phyloP scores from a whole-genome alignment of 2,888 invertebrate species.

The Bembecia ichneumoniformis region DNA sequence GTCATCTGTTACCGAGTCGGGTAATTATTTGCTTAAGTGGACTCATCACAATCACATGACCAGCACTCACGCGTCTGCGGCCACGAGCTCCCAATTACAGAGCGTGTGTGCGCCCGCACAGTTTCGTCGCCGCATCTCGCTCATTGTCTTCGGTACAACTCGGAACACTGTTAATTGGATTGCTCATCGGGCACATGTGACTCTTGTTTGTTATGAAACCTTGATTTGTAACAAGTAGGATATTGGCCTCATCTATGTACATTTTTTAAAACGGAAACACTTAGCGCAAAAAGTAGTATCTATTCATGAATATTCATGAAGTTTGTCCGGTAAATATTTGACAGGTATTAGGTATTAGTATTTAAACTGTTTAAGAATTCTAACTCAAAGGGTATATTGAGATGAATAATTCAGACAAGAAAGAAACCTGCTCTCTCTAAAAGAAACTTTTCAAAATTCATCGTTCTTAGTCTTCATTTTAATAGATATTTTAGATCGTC shows the following conservation, averaged over 20 bases:
- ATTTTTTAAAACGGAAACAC: no score
- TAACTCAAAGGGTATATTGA: no score
- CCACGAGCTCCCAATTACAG: constrained; percentile 42
- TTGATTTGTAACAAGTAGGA: constrained; percentile 39
- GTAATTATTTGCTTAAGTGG: constrained; percentile 68
- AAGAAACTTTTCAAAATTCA: no score
- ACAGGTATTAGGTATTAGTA: no score
- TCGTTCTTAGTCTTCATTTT: no score
- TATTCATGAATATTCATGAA: no score
- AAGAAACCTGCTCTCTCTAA: no score
- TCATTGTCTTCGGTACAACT: constrained; percentile 23
- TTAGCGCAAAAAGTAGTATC: no score
- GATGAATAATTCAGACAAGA: no score
- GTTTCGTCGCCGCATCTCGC: constrained; percentile 22
- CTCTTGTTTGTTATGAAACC: constrained; percentile 25
- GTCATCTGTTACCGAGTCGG: constrained; percentile 13
- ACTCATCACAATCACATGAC: constrained; percentile 66
- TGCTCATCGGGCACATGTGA: constrained; percentile 28
- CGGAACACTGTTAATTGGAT: constrained; percentile 35
- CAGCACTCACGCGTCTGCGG: constrained; percentile 46
- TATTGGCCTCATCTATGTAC: constrained; percentile 25
- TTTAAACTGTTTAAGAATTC: no score
- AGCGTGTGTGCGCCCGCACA: not conserved
- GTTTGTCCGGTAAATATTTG: no score
- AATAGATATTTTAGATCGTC: no score